These are phyloP conservation scores for Onychostoma macrolepis DNA, from an alignment of 2,113 vertebrate species.

Conservation along the genomic window DNA sequence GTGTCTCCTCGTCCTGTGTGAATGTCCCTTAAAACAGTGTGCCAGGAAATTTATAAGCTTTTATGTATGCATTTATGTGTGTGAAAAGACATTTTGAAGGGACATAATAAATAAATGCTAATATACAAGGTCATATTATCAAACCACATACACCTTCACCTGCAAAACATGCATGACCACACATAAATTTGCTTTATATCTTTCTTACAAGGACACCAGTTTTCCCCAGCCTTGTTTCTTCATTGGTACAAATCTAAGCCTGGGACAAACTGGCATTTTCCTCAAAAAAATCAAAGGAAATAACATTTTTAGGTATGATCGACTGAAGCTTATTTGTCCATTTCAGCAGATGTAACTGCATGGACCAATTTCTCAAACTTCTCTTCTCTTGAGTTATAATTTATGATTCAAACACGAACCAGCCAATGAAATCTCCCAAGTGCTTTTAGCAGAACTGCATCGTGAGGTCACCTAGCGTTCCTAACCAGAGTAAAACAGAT, in stretches of 20 bases:
- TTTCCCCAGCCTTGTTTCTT: neutral
- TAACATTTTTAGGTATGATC: neutral
- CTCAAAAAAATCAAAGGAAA: neutral
- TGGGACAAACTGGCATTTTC: neutral
- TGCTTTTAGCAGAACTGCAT: neutral
- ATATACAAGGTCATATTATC: neutral
- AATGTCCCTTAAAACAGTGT: slow-evolving; percentile 13
- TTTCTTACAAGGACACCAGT: slow-evolving; percentile 22
- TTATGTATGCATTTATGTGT: slow-evolving; percentile 1
- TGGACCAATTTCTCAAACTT: neutral
- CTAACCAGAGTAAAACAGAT: slow-evolving; percentile 26
- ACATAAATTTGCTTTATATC: neutral
- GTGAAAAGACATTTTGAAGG: neutral
- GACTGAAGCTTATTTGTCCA: neutral
- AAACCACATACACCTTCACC: neutral
- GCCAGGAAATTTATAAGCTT: slow-evolving; percentile 1
- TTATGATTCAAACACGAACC: neutral
- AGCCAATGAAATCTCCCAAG: neutral
- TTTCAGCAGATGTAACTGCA: neutral
- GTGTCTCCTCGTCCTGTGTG: slow-evolving; percentile 4
- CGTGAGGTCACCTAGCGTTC: neutral
- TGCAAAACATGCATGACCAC: neutral
- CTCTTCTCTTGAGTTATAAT: neutral
- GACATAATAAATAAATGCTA: neutral
- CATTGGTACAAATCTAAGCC: neutral